Conservation (phyloP, 2,113 vertebrate genomes). For the Hepsetus odoe region DNA sequence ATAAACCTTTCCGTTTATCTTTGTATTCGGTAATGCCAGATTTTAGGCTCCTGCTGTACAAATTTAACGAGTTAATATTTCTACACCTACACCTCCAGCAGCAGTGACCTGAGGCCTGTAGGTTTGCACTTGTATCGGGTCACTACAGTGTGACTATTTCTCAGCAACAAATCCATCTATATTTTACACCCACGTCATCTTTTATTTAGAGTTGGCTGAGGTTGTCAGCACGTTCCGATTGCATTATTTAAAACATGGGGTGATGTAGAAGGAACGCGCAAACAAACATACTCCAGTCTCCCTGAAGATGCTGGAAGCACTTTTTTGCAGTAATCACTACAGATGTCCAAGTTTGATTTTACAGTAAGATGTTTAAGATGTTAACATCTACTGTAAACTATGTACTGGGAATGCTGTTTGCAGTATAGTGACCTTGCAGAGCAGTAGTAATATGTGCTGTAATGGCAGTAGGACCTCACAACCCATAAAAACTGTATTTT, state of each 20-base stretch:
- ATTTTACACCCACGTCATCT: background rate
- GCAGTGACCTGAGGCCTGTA: background rate
- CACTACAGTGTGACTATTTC: background rate
- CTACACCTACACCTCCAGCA: background rate
- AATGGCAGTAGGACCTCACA: too few species aligned
- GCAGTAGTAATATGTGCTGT: too few species aligned
- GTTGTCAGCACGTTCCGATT: background rate
- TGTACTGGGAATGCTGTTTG: too few species aligned
- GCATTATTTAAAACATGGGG: background rate
- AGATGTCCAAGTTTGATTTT: too few species aligned
- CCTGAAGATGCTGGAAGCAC: background rate
- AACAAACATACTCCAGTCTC: background rate
- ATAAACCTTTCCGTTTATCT: too few species aligned
- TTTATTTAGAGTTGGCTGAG: background rate
- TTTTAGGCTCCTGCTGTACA: too few species aligned
- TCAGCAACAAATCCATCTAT: background rate
- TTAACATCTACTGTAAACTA: too few species aligned
- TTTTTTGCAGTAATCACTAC: background rate
- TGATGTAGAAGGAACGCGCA: background rate
- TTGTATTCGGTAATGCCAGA: too few species aligned
- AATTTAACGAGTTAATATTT: background rate
- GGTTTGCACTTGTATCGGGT: background rate
- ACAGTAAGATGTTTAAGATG: too few species aligned
- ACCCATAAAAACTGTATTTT: too few species aligned
- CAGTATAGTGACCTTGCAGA: too few species aligned